Percentiles rank a stretch among this genome's conserved stretches.
Evolutionary conservation across 2,797 vertebrate genomes (phyloP).

Genomic region (Smutsia temminckii): DNA sequence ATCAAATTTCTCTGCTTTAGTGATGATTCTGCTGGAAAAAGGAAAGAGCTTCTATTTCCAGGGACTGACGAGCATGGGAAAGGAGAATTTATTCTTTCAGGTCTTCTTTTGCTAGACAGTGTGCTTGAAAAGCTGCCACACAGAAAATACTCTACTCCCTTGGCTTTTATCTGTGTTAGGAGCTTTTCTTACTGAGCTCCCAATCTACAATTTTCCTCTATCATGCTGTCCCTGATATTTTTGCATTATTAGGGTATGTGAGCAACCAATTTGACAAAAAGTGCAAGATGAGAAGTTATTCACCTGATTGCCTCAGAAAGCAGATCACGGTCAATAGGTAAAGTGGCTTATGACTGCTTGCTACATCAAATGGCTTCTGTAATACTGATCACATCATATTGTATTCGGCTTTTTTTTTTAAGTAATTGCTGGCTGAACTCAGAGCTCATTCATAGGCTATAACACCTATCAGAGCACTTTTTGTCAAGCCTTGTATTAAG

Average conservation of each 20-base stretch:
- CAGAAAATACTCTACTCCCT: rapidly evolving
- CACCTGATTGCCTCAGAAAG: background rate
- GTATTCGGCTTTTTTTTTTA: background rate
- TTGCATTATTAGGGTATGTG: background rate
- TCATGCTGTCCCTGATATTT: background rate
- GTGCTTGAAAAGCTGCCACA: background rate
- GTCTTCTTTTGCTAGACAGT: background rate
- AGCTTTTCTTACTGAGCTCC: background rate
- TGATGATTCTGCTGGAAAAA: background rate
- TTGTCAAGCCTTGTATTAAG: background rate
- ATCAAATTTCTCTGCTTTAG: background rate
- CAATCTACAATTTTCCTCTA: background rate
- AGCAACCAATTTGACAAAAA: constrained; percentile 1
- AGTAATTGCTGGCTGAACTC: constrained; percentile 29
- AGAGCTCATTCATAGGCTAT: constrained; percentile 29
- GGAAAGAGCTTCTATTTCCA: background rate
- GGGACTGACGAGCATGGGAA: background rate
- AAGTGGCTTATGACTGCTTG: constrained; percentile 19
- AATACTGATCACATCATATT: background rate
- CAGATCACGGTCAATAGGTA: background rate
- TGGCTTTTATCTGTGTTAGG: background rate
- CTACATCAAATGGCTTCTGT: background rate
- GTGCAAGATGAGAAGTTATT: background rate
- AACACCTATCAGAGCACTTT: background rate
- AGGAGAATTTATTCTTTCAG: background rate